A percentile compares a stretch with the other conserved stretches of the same genome.
phyloP scores from a whole-genome alignment of 2,113 vertebrate genomes.

The Campylorhamphus procurvoides region DNA sequence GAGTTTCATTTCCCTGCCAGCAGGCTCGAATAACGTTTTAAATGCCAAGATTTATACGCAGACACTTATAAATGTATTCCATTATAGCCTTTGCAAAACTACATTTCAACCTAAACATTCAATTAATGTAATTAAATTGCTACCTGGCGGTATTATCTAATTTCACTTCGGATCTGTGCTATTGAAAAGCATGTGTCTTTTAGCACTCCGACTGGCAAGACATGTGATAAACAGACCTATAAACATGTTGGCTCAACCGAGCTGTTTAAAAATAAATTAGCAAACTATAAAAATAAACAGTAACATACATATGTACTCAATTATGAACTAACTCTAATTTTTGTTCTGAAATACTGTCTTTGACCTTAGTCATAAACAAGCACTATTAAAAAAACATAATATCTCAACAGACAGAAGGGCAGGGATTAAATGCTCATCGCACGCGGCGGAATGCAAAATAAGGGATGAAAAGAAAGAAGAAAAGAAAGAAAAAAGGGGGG shows the following conservation, averaged over 20 bases:
- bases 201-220: conserved; percentile 73
- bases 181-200: conserved; percentile 79
- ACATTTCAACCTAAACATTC: conserved; percentile 74
- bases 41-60: conserved; percentile 64
- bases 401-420: conserved; percentile 79
- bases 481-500: neutral
- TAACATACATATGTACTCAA: conserved; percentile 81
- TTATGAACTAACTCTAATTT: conserved; percentile 83
- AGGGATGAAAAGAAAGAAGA: conserved; percentile 27
- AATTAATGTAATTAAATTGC: conserved; percentile 83
- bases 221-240: conserved; percentile 78
- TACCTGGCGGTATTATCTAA: conserved; percentile 80
- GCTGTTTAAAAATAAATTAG: conserved; percentile 86
- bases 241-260: conserved; percentile 79
- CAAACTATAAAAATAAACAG: conserved; percentile 86
- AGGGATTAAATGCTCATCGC: conserved; percentile 74
- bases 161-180: conserved; percentile 74
- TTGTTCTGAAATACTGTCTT: conserved; percentile 83
- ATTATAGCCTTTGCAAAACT: conserved; percentile 73
- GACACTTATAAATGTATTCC: conserved; percentile 69
- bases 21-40: conserved; percentile 55
- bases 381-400: conserved; percentile 82
- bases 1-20: conserved; percentile 40
- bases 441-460: conserved; percentile 60
- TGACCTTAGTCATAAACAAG: conserved; percentile 84